Evolutionary conservation across 2,888 invertebrate genomes (phyloP), one percentile per base, ranked within the genome.

Genomic region (Rhagophthalmus giganteus): DNA sequence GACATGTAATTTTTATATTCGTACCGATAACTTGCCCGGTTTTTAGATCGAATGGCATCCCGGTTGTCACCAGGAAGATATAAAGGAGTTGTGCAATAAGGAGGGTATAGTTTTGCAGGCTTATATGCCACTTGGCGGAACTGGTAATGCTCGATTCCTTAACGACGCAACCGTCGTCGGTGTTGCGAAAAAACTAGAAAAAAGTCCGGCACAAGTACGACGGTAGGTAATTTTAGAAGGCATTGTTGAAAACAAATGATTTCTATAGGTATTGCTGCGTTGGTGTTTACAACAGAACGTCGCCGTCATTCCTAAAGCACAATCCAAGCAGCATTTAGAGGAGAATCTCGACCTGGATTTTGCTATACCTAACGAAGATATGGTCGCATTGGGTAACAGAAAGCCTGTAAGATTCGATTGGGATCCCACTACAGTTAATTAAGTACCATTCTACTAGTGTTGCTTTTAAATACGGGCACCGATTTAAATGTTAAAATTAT

Each of bases 11-110:
- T 24, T 24, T 6, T 24, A 5, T 10, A 27, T 5, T 10, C 6
- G 11, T 4, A 27, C 11, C n/a, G n/a, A 2, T 27, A 8, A 25
- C 25, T 6, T 25, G 6, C n/a, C n/a, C 25, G 6, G 11, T 10
- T 13, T 34, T 20, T 66, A 87, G 85, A 84, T 88, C 32, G 91
- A 92, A 71, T 87, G 84, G 78, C 90, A 92, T 74, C 92, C 92
- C 0, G 83, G 85, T 67, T 85, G 81, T 61, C 77, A 80, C 40
- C 85, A 88, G 68, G 70, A 71, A 1, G 81, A 84, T 13, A 70
- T 92, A 15, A 72, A 83, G 4, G 67, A 81, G 2, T 83, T 80
- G 59, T 91, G 90, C 66, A 74, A 76, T 15, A 68, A 79, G 13
- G 76, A 86, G 57, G 79, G 79, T 1, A 88, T 92, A 48, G 76